Percentiles rank a stretch among this genome's conserved stretches.
These are phyloP conservation scores for Thunnus maccoyii DNA, from an alignment of 2,113 vertebrate genomes.

Conservation along the genomic window DNA sequence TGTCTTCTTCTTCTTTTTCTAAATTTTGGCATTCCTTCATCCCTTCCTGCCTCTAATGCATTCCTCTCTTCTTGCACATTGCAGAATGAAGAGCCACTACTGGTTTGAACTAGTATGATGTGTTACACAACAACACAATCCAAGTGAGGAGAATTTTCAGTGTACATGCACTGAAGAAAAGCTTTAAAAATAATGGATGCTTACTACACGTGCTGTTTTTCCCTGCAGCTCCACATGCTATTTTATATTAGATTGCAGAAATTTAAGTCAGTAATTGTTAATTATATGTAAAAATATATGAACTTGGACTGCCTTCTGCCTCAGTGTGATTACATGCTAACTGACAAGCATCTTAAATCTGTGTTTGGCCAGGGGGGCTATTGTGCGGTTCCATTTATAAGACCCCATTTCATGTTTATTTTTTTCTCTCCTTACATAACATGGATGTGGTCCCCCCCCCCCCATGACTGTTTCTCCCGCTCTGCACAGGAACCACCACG, in stretches of 20 bases:
- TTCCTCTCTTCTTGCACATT: conserved; percentile 9
- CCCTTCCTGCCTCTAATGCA: neutral
- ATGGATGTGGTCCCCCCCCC: conserved; percentile 19
- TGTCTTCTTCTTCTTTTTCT: neutral
- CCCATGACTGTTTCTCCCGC: conserved; percentile 15
- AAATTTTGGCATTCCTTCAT: conserved; percentile 1
- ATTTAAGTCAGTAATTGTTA: neutral
- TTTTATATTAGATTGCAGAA: conserved; percentile 13
- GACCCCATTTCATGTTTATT: conserved; percentile 64
- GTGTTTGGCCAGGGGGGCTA: conserved; percentile 41
- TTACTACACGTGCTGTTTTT: neutral
- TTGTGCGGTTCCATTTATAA: conserved; percentile 72
- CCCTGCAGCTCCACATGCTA: neutral
- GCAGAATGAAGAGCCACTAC: conserved; percentile 32
- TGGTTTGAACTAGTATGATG: conserved; percentile 74
- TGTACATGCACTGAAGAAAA: conserved; percentile 15
- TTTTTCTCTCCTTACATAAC: conserved; percentile 71
- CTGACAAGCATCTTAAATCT: conserved; percentile 52
- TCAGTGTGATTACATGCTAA: conserved; percentile 6
- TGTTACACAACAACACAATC: conserved; percentile 73
- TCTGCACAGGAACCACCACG: conserved; percentile 67
- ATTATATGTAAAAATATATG: neutral
- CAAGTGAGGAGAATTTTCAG: conserved; percentile 10
- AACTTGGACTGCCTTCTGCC: neutral
- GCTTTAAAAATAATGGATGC: neutral